Evolutionary conservation across 2,888 invertebrate species (phyloP).

Genomic region (Teinopalpus imperialis): DNA sequence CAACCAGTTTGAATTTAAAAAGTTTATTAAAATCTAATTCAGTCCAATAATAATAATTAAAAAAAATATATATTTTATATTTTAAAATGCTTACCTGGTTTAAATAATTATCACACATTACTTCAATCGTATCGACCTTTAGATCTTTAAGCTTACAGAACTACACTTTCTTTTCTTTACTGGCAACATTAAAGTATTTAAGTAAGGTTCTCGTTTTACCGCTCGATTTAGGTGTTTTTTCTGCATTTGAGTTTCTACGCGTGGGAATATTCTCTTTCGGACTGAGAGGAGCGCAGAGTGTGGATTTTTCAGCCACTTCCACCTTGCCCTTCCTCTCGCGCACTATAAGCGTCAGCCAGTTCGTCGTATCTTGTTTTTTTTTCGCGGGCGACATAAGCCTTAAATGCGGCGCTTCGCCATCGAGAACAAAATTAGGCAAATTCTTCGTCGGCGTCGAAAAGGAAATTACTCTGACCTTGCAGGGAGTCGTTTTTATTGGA

Average conservation of each 20-base stretch:
- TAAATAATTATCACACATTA: no score
- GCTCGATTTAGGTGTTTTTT: constrained; percentile 45
- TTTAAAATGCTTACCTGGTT: no score
- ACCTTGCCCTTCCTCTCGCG: constrained; percentile 40
- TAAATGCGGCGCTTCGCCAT: constrained; percentile 90
- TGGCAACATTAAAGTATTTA: constrained; percentile 58
- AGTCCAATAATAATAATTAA: constrained; percentile 31
- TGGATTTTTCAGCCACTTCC: constrained; percentile 26
- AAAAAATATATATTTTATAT: no score
- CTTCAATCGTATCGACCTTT: no score
- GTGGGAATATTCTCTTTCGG: constrained; percentile 48
- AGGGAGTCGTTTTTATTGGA: constrained; percentile 44
- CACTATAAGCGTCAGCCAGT: constrained; percentile 84
- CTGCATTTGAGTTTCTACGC: constrained; percentile 49
- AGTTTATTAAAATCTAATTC: constrained; percentile 26
- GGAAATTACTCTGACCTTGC: constrained; percentile 45
- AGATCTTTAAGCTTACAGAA: no score
- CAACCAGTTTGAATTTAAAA: no score
- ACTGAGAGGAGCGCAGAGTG: constrained; percentile 39
- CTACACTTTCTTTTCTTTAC: constrained; percentile 41
- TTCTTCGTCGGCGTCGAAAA: constrained; percentile 84
- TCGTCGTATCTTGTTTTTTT: constrained; percentile 82
- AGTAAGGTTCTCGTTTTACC: constrained; percentile 54
- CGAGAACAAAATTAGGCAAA: constrained; percentile 88
- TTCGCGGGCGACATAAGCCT: constrained; percentile 86